Conservation (phyloP, 1,140 invertebrate species). For the Adelges cooleyi region DNA sequence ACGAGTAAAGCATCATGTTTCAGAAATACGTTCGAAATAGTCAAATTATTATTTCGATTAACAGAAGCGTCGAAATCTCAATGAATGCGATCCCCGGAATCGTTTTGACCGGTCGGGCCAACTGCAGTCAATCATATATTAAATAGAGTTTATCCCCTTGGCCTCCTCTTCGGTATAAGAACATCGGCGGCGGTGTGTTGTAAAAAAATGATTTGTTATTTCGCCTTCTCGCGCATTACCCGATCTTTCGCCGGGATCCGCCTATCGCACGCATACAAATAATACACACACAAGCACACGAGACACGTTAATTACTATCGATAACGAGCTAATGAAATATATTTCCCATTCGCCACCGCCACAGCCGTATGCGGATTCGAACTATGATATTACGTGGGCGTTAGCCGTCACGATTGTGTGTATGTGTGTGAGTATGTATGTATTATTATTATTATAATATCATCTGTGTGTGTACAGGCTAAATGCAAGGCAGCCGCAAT, state of each 20-base stretch:
- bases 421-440: not conserved
- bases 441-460: conserved; percentile 8
- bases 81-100: no score
- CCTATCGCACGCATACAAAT: not conserved
- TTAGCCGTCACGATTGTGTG: conserved; percentile 4
- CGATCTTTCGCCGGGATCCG: conserved; percentile 15
- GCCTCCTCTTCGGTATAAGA: no score
- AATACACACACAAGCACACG: not conserved
- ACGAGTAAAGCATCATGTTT: no score
- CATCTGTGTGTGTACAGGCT: not conserved
- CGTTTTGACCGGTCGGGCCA: no score
- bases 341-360: not conserved
- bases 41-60: no score
- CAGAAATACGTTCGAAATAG: no score
- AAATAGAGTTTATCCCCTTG: no score
- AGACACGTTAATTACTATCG: conserved; percentile 28
- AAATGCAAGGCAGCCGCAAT: not conserved
- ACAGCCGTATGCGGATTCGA: not conserved
- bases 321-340: conserved; percentile 28
- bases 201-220: no score
- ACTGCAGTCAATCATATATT: no score
- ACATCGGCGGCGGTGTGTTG: no score
- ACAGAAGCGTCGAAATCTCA: no score
- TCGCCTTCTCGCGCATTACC: not conserved
- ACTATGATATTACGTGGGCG: conserved; percentile 18